These are phyloP conservation scores for Gryllus bimaculatus DNA, from an alignment of 1,140 invertebrate genomes.

Conservation along the genomic window DNA sequence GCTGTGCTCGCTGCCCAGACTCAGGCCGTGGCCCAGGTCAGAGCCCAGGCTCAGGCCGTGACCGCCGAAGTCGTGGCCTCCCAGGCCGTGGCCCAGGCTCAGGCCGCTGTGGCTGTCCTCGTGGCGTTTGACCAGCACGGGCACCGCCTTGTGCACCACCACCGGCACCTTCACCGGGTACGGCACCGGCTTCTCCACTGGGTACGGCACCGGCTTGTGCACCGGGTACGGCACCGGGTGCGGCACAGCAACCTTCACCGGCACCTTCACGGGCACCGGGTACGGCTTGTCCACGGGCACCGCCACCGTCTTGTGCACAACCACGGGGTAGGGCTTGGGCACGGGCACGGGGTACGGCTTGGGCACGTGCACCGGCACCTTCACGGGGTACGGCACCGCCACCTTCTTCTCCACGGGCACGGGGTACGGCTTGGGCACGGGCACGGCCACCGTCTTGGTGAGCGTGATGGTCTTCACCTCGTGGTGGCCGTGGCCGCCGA, in stretches of 20 bases:
- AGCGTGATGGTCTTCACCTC: not conserved
- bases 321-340: slow-evolving; percentile 11
- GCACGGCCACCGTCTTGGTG: not conserved
- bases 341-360: not conserved
- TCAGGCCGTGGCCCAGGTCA: not conserved
- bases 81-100: not conserved
- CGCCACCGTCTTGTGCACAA: not conserved
- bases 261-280: not conserved
- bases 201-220: not conserved
- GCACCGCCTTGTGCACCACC: not conserved
- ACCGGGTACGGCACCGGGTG: not conserved
- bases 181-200: not conserved
- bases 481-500: not conserved
- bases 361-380: not conserved
- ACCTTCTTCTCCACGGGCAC: not conserved
- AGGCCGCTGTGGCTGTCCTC: not conserved
- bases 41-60: not conserved
- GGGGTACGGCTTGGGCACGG: not conserved
- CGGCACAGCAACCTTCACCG: not conserved
- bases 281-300: not conserved
- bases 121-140: not conserved
- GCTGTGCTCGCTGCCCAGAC: not conserved
- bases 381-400: not conserved
- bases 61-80: not conserved
- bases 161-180: not conserved